Base-by-base conservation (phyloP, 2,797 vertebrate species). In the Jordanella pulchra region DNA sequence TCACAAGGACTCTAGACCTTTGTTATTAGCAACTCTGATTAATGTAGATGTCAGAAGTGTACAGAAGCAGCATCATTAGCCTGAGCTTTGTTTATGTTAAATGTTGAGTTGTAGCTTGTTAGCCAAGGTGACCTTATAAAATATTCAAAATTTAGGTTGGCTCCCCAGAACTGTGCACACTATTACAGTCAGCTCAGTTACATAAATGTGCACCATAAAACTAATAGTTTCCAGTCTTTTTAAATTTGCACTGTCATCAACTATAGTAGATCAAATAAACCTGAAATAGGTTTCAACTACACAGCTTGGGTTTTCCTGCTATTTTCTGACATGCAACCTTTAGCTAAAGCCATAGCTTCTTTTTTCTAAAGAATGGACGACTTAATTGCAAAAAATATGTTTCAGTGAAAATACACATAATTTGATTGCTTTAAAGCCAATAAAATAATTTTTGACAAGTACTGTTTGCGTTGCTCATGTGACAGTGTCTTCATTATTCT, bases 11-110 rank as follows among this genome's bases (percentile, higher is more conserved):
- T 79, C 77, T 71, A 63, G 70, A 73, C 50, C 55, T 66, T 27
- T 25, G 42, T 75, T 68, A 76, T 71, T 74, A 80, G 73, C 80
- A 68, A 70, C 77, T 84, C 70, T 27, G 71, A 89, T 72, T 39
- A 80, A 82, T 81, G 51, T 54, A 78, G 25, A 69, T 63, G 65
- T 67, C 71, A 67, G 65, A 32, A 58, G 17, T 35, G 15, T 44
- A 60, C 7, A 18, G 23, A 64, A 69, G 71, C 70, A 79, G 82
- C 75, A 79, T 77, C 73, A 76, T 79, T 72, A 50, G 76, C 63
- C 2, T 58, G 50, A 69, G 67, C 67, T 67, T 53, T 82, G 69
- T 87, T 81, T 80, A 60, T 73, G 66, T 76, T 73, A n/a, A 56
- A 61, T 25, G 80, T 86, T 76, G 11, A 35, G 23, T 73, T 67